Evolutionary conservation across 2,888 invertebrate genomes (phyloP).

Genomic region (Myopa tessellatipennis): DNA sequence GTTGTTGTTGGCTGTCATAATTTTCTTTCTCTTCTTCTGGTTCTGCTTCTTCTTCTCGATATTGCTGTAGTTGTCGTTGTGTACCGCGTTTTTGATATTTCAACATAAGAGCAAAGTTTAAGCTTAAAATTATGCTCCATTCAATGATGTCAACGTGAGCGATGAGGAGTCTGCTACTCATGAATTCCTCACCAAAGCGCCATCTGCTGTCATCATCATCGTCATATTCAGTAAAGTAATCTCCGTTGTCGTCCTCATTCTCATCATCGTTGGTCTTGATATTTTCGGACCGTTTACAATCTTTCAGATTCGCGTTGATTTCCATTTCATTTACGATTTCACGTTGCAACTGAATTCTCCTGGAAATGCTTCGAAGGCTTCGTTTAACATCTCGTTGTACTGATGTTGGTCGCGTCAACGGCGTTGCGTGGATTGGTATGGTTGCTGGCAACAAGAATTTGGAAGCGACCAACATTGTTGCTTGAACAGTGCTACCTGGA

Average conservation of each 20-base stretch:
- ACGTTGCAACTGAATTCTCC: conserved; percentile 18
- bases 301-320: conserved; percentile 22
- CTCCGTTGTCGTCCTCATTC: background rate
- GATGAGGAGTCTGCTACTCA: conserved; percentile 18
- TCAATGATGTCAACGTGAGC: conserved; percentile 33
- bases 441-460: background rate
- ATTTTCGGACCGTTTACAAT: background rate
- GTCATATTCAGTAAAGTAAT: background rate
- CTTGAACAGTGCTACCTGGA: background rate
- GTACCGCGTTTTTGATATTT: conserved; percentile 20
- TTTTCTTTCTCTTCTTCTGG: conserved; percentile 36
- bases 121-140: conserved; percentile 14
- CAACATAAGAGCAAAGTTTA: conserved; percentile 20
- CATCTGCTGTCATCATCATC: conserved; percentile 9
- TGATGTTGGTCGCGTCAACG: conserved; percentile 12
- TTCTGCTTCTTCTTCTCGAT: conserved; percentile 32
- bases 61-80: conserved; percentile 21
- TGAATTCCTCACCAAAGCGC: background rate
- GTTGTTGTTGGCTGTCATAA: conserved; percentile 30
- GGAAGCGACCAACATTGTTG: conserved; percentile 2
- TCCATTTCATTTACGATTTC: conserved; percentile 9
- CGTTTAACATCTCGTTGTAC: conserved; percentile 34
- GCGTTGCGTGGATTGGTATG: background rate
- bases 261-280: background rate
- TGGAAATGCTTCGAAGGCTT: conserved; percentile 9